Evolutionary conservation across 2,888 invertebrate genomes (phyloP).

Genomic region (Nephrotoma guestfalica): DNA sequence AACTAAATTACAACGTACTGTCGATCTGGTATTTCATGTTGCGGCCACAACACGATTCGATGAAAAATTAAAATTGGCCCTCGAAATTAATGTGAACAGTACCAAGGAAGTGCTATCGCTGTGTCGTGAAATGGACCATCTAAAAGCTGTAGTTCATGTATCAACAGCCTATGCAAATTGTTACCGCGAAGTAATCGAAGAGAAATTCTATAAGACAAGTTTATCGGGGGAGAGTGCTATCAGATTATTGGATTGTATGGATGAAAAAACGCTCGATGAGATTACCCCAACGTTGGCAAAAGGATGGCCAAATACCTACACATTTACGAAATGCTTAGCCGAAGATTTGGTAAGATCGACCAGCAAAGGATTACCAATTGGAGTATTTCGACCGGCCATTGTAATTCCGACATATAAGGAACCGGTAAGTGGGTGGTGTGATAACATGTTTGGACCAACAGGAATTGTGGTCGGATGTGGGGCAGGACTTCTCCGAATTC

Average conservation of each 20-base stretch:
- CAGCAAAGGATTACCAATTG: conserved; percentile 42
- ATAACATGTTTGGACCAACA: conserved; percentile 48
- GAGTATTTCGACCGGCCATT: conserved; percentile 57
- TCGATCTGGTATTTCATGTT: conserved; percentile 61
- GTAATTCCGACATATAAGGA: conserved; percentile 37
- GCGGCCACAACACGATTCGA: conserved; percentile 79
- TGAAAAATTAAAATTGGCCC: conserved; percentile 50
- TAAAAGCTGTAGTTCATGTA: conserved; percentile 48
- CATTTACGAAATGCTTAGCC: conserved; percentile 55
- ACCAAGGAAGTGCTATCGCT: conserved; percentile 47
- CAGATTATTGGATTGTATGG: conserved; percentile 21
- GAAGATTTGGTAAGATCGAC: conserved; percentile 44
- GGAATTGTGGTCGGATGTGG: conserved; percentile 35
- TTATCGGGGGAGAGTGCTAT: conserved; percentile 26
- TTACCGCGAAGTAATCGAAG: conserved; percentile 25
- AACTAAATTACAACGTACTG: conserved; percentile 20
- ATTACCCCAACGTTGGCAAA: conserved; percentile 24
- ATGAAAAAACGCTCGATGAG: conserved; percentile 24
- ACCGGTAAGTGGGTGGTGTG: conserved; percentile 49
- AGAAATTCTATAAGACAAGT: conserved; percentile 29
- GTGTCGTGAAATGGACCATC: conserved; percentile 44
- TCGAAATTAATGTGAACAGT: conserved; percentile 53
- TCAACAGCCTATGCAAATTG: conserved; percentile 58
- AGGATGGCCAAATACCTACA: conserved; percentile 53
- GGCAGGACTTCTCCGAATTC: conserved; percentile 40